Evolutionary conservation across 2,888 invertebrate genomes (phyloP), one percentile per base, ranked within the genome.

Genomic region (Sarcophaga carnaria): DNA sequence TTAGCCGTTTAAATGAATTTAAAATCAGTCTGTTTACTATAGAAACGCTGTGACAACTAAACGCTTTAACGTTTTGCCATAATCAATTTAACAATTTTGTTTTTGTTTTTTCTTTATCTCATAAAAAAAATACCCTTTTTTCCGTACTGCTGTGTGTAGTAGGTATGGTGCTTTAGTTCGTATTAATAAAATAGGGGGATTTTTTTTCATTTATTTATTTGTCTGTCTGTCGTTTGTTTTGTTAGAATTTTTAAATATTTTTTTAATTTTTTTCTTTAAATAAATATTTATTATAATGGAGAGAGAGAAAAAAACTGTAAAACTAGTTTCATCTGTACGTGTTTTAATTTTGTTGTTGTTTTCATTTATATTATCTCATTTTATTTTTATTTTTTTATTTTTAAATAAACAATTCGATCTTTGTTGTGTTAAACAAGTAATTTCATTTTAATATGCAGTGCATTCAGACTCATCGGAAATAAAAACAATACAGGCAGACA

Each of bases 21-120:
- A 5, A 54, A 22, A 67, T 70, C 14, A 47, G 64, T 60, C 76
- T 27, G 71, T 47, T 64, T 47, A 45, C 11, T 60, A 70, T 25
- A 59, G 10, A 47, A 54, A 4, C 45, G n/a, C 27, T 25, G 76
- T 59, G 45, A 47, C 45, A 64, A 77, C 70, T 82, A 71, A 82
- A 60, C 20, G 3, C 6, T 74, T 20, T 67, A 62, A n/a, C 27
- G n/a, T 25, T 71, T 59, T 71, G 27, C 59, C 17, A 8, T 22
- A 22, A 49, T 8, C 27, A 22, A 49, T 54, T 54, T 59, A 71
- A 47, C 45, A 17, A 25, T 69, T 12, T 10, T 27, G 14, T 54
- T 17, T 14, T 37, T 37, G 37, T 37, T 37, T 37, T 37, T 3
- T 27, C 4, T 27, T 4, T 27, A 25, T 27, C 0, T 27, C 4